Evolutionary conservation across 1,140 invertebrate species (phyloP), one percentile per base, ranked within the genome.

Genomic region (Psix sp.): DNA sequence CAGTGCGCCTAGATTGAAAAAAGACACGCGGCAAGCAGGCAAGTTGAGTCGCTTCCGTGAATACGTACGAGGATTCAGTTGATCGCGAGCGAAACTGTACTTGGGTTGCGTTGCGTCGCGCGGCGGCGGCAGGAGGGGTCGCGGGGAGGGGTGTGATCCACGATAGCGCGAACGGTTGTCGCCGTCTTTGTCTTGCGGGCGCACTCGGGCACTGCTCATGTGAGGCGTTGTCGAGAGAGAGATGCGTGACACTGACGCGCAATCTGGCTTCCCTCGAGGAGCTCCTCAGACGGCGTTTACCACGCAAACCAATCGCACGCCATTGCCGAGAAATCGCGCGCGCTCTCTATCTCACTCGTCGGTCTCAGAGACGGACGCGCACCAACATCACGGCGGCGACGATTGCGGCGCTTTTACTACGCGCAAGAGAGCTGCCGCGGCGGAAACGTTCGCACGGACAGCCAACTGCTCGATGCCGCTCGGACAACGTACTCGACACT

Each of bases 221-320:
- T 33, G 49, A 48, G 42, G 42, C 62, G 62, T 63, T 45, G 59
- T 63, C 48, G 48, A 38, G 20, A 33, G 20, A 36, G 38, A n/a
- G n/a, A n/a, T n/a, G n/a, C n/a, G n/a, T 29, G 7, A 10, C 26
- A 29, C 2, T n/a, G 26, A 39, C 33, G 33, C 21, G 36, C 15
- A 65, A n/a, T n/a, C n/a, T n/a, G n/a, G n/a, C n/a, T n/a, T n/a
- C n/a, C n/a, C n/a, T n/a, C n/a, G n/a, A n/a, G n/a, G n/a, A n/a
- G n/a, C n/a, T n/a, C 2, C 26, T 29, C 36, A 3, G 36, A 6
- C 7, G 1, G 49, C 39, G 60, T 54, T 65, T 42, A 65, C 60
- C 60, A 54, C 42, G 60, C 60, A 49, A 65, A 42, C 60, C 60
- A 65, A 54, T 65, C 48, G 49, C 60, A 48, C 60, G 60, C 60